Evolutionary conservation across 2,888 invertebrate species (phyloP).

Genomic region (Hirtodrosophila alboralis): DNA sequence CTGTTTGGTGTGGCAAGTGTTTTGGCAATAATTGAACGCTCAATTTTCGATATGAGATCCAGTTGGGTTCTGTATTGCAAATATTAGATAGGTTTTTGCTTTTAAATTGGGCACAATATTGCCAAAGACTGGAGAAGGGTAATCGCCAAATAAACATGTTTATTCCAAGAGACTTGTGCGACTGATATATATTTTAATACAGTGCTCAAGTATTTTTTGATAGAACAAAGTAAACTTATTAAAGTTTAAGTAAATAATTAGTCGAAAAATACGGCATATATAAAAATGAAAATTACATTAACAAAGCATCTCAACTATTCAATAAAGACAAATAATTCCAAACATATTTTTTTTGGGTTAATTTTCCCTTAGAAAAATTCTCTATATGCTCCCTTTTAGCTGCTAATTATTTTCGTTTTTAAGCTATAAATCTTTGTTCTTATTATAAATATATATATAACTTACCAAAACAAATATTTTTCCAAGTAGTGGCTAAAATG

Average conservation of each 20-base stretch:
- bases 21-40: constrained; percentile 76
- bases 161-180: constrained; percentile 13
- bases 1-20: constrained; percentile 58
- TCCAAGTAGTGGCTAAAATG: constrained; percentile 74
- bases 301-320: no score
- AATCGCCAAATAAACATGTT: constrained; percentile 7
- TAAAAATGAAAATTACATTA: no score
- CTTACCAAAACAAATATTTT: constrained; percentile 44
- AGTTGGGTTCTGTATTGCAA: constrained; percentile 20
- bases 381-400: constrained; percentile 11
- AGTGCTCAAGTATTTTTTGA: no score
- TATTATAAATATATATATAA: constrained; percentile 25
- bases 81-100: constrained; percentile 18
- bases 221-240: no score
- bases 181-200: constrained; percentile 1
- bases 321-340: no score
- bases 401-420: constrained; percentile 18
- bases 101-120: constrained; percentile 2
- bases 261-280: no score
- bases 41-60: constrained; percentile 71
- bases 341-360: background rate
- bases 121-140: background rate
- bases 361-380: background rate
- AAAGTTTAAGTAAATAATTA: no score
- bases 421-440: constrained; percentile 36